A percentile compares a stretch with the other conserved stretches of the same genome.
phyloP scores from a whole-genome alignment of 2,888 invertebrate genomes.

The Oscheius myriophilus region DNA sequence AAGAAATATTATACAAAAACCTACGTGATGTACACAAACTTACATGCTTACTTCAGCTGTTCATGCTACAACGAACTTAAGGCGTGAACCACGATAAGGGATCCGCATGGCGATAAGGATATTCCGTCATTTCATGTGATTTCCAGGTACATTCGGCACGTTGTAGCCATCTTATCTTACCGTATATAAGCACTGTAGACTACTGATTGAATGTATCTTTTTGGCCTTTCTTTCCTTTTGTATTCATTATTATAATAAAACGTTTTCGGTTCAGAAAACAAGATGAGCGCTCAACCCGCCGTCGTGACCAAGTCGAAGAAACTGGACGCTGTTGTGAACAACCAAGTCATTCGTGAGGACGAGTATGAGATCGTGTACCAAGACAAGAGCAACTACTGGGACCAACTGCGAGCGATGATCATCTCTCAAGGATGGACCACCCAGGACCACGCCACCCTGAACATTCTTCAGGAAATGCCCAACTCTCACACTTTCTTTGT shows the following conservation, averaged over 20 bases:
- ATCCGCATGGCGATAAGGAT: no score
- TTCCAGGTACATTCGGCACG: no score
- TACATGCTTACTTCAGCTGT: no score
- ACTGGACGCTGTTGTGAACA: not conserved
- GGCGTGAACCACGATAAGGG: no score
- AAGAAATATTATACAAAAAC: no score
- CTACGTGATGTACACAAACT: no score
- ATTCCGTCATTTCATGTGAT: no score
- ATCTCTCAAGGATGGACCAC: constrained; percentile 21
- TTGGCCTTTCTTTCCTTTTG: no score
- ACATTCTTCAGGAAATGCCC: constrained; percentile 23
- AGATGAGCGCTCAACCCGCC: no score
- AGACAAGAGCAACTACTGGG: constrained; percentile 17
- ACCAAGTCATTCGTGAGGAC: not conserved
- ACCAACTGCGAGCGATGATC: constrained; percentile 19
- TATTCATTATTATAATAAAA: not conserved
- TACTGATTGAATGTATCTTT: not conserved
- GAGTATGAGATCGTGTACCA: constrained; percentile 3
- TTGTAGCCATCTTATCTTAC: not conserved
- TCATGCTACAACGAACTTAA: no score
- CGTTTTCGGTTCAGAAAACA: not conserved
- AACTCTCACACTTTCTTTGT: constrained; percentile 5
- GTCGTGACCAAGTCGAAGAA: not conserved
- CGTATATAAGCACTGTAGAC: constrained; percentile 2
- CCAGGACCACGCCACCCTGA: constrained; percentile 18